Conservation (phyloP, 2,797 vertebrate genomes). For the Phrynocephalus vlangalii region DNA sequence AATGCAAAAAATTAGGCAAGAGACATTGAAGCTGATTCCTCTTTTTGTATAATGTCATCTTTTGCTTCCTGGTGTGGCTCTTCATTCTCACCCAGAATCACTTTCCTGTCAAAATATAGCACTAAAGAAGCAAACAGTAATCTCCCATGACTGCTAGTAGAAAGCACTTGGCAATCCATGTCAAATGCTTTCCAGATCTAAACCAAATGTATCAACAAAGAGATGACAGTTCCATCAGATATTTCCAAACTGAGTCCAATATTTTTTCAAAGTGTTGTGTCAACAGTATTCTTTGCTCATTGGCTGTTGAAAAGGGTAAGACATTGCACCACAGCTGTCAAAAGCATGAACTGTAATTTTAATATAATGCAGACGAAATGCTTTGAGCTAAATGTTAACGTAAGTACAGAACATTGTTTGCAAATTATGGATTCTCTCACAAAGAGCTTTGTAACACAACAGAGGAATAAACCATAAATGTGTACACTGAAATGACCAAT, state of each 20-base stretch:
- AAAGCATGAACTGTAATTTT: background rate
- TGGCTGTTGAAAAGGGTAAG: constrained; percentile 12
- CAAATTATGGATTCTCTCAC: background rate
- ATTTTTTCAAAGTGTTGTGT: background rate
- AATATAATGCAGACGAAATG: background rate
- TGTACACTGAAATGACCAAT: background rate
- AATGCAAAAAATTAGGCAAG: constrained; percentile 66
- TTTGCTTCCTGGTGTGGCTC: constrained; percentile 63
- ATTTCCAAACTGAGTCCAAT: background rate
- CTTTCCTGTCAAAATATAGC: constrained; percentile 76
- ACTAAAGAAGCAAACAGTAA: constrained; percentile 52
- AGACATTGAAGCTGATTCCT: constrained; percentile 62
- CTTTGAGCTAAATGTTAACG: background rate
- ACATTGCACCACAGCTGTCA: background rate
- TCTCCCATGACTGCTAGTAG: constrained; percentile 48
- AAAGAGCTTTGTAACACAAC: background rate
- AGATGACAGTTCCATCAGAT: constrained; percentile 36
- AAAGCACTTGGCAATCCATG: constrained; percentile 42
- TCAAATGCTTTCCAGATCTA: constrained; percentile 53
- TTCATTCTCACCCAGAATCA: constrained; percentile 61
- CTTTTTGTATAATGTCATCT: constrained; percentile 51
- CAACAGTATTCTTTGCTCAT: background rate
- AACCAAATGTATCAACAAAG: constrained; percentile 44
- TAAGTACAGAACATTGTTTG: background rate
- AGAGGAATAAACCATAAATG: background rate